phyloP scores from a whole-genome alignment of 2,797 vertebrate genomes.

The Brotula barbata region DNA sequence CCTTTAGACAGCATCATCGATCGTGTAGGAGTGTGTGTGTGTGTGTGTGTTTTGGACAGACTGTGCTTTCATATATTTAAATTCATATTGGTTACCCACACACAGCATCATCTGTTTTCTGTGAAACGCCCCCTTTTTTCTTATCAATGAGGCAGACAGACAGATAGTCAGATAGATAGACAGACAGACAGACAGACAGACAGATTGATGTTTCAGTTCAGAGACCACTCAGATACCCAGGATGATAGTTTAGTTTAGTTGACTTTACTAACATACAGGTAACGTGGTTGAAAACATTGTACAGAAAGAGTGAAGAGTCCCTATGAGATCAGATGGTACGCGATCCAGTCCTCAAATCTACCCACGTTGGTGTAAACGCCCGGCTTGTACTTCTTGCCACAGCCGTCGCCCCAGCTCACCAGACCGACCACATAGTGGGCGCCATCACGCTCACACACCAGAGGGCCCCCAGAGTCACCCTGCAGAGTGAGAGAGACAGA shows the following conservation, averaged over 20 bases:
- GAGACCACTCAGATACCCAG: no score
- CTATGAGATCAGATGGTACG: no score
- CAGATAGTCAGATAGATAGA: no score
- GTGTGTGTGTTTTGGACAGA: not conserved
- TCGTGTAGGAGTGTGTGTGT: constrained; percentile 27
- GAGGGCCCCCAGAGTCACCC: constrained; percentile 90
- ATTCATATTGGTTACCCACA: constrained; percentile 7
- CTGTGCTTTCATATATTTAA: constrained; percentile 6
- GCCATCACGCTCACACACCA: constrained; percentile 78
- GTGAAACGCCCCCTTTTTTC: no score
- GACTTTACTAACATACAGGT: no score
- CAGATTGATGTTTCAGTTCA: no score
- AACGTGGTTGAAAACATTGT: not conserved
- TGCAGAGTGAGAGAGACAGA: constrained; percentile 46
- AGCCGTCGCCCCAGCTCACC: constrained; percentile 87
- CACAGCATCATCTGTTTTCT: not conserved
- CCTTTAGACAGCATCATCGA: constrained; percentile 61
- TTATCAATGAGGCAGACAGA: no score
- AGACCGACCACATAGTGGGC: constrained; percentile 80
- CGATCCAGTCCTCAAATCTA: constrained; percentile 82
- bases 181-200: no score
- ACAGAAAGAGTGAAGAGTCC: not conserved
- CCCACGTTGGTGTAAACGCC: constrained; percentile 85
- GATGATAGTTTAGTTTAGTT: no score
- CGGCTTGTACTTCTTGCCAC: constrained; percentile 81